Evolutionary conservation across 2,888 invertebrate species (phyloP).

Genomic region (Blastobasis adustella): DNA sequence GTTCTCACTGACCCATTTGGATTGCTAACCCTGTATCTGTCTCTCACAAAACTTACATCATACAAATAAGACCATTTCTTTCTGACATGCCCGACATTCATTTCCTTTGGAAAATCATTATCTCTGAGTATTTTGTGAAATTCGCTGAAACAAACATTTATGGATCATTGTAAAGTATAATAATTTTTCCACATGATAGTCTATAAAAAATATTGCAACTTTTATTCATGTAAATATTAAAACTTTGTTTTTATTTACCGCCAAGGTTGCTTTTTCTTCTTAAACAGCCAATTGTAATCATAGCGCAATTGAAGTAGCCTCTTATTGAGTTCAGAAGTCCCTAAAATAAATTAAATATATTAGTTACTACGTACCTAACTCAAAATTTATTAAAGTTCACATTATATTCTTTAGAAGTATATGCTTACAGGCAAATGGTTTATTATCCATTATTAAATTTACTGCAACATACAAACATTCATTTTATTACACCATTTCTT

Average conservation of each 20-base stretch:
- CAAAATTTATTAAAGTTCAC: too few relatives aligned
- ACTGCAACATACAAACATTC: too few relatives aligned
- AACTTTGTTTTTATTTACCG: slow-evolving; percentile 32
- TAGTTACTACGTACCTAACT: background rate
- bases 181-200: too few relatives aligned
- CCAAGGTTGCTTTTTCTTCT: slow-evolving; percentile 64
- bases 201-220: too few relatives aligned
- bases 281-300: slow-evolving; percentile 60
- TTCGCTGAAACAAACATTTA: slow-evolving; percentile 35
- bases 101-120: slow-evolving; percentile 59
- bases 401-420: background rate
- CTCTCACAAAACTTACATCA: slow-evolving; percentile 47
- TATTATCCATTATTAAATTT: slow-evolving; percentile 40
- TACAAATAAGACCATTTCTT: slow-evolving; percentile 67
- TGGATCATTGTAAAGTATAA: background rate
- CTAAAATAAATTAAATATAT: slow-evolving; percentile 29
- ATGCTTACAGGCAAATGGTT: slow-evolving; percentile 50
- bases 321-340: slow-evolving; percentile 53
- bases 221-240: too few relatives aligned
- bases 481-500: too few relatives aligned
- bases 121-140: slow-evolving; percentile 54
- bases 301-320: slow-evolving; percentile 54
- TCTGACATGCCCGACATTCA: slow-evolving; percentile 57
- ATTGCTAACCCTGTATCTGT: too few relatives aligned
- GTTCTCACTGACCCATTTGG: too few relatives aligned